Percentiles rank a stretch among this genome's conserved stretches.
Evolutionary conservation across 30 jellyfish, hydroid and myxozoan genomes (phyloP).

Genomic region (Nemopilema nomurai): DNA sequence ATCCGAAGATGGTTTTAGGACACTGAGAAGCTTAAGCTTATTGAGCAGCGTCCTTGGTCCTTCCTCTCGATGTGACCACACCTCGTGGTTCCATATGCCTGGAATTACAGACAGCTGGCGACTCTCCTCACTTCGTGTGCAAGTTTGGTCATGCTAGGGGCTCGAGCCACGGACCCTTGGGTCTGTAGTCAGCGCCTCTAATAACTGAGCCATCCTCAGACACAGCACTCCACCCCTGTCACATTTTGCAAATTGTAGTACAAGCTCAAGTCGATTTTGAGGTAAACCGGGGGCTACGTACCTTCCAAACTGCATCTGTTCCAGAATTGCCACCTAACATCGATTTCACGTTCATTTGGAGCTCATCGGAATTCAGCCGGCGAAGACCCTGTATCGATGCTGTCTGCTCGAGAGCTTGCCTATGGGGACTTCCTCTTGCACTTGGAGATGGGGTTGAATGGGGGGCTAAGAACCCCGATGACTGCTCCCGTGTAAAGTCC

Average conservation of each 20-base stretch:
- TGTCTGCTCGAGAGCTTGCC: not conserved
- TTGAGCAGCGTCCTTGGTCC: not conserved
- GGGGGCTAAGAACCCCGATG: constrained; percentile 48
- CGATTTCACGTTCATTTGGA: constrained; percentile 41
- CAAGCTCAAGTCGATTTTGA: not conserved
- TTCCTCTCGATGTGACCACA: not conserved
- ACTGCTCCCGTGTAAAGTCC: constrained; percentile 32
- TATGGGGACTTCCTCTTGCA: not conserved
- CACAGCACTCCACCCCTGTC: too few species aligned
- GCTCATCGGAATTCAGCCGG: constrained; percentile 23
- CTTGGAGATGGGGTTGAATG: constrained; percentile 45
- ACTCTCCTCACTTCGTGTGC: not conserved
- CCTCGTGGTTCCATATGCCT: not conserved
- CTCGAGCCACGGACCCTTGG: not conserved
- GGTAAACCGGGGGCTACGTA: not conserved
- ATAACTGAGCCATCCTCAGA: too few species aligned
- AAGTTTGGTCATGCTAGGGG: not conserved
- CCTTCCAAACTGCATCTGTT: constrained; percentile 54
- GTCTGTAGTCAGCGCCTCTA: not conserved
- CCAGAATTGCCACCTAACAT: constrained; percentile 11
- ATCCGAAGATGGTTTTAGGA: not conserved
- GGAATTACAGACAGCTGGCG: not conserved
- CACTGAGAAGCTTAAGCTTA: not conserved
- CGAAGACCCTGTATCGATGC: constrained; percentile 47
- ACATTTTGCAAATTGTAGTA: too few species aligned